Base-by-base conservation (phyloP, 2,113 vertebrate species). In the Brienomyrus brachyistius region DNA sequence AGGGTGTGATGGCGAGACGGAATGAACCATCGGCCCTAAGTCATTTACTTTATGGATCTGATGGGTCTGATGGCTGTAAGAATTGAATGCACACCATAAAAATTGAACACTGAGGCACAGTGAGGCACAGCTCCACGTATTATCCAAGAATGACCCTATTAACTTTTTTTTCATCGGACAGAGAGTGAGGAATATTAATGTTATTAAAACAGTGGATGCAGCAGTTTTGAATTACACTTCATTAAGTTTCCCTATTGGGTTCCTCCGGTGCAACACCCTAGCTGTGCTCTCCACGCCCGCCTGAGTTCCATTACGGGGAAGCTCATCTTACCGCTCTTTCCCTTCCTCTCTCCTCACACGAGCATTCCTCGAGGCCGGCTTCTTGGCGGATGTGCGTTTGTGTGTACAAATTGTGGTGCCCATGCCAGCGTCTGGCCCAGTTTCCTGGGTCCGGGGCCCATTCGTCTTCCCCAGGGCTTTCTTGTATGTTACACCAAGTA, bases 101-200 rank as follows among this genome's bases (percentile, higher is more conserved):
- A 93, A 92, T 88, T 90, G 90, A 91, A 91, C 89, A 91, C 62
- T 90, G 91, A 90, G 91, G 91, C 90, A 92, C 91, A 92, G 92
- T 89, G 91, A 89, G 91, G 91, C 90, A 92, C 91, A 92, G 91
- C 92, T 92, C 86, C 91, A 93, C 90, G 91, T 91, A 92, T 93
- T 93, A 93, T 89, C 91, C 90, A 91, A 92, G 88, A 91, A 92
- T 93, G 91, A 91, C 92, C 92, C 91, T 93, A 93, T 93, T 93
- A 93, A 91, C 80, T 91, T 56, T 43, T 86, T 70, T 70, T 84
- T 90, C 90, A 88, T 91, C 88, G 89, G 89, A 82, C 87, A 88
- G 51, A 66, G 89, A 91, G 88, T 40, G 88, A 92, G 88, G 87
- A 90, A 89, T 91, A 90, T 91, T 91, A 70, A 92, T 91, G 91